These are phyloP conservation scores for Oreochromis mossambicus DNA, from an alignment of 2,797 vertebrate genomes.

Conservation along the genomic window DNA sequence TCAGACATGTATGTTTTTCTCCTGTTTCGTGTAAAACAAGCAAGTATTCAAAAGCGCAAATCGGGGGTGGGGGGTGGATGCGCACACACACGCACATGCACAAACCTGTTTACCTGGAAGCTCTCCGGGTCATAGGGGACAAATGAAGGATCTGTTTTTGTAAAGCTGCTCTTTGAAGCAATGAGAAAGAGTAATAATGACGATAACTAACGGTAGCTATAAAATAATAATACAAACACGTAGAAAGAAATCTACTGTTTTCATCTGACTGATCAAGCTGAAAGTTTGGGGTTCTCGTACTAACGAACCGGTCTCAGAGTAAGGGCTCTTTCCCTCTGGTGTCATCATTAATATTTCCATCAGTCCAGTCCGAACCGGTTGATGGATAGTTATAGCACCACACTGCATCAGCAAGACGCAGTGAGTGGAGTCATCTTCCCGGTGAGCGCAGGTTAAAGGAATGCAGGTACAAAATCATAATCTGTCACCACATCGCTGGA, in stretches of 20 bases:
- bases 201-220: background rate
- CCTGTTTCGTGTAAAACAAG: background rate
- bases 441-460: background rate
- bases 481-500: background rate
- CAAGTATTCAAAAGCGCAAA: background rate
- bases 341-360: constrained; percentile 15
- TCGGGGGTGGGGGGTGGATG: background rate
- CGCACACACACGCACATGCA: background rate
- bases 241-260: background rate
- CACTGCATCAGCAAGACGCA: constrained; percentile 16
- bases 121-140: background rate
- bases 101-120: background rate
- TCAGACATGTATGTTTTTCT: background rate
- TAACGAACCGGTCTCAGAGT: background rate
- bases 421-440: background rate
- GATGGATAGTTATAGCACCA: constrained; percentile 24
- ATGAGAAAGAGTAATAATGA: background rate
- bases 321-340: background rate
- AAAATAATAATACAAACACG: background rate
- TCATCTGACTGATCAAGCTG: background rate
- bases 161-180: background rate
- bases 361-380: constrained; percentile 69
- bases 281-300: background rate
- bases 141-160: background rate
- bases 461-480: background rate